Percentiles rank a stretch among this genome's conserved stretches.
Evolutionary conservation across 2,797 vertebrate species (phyloP).

Genomic region (Florisuga fusca): DNA sequence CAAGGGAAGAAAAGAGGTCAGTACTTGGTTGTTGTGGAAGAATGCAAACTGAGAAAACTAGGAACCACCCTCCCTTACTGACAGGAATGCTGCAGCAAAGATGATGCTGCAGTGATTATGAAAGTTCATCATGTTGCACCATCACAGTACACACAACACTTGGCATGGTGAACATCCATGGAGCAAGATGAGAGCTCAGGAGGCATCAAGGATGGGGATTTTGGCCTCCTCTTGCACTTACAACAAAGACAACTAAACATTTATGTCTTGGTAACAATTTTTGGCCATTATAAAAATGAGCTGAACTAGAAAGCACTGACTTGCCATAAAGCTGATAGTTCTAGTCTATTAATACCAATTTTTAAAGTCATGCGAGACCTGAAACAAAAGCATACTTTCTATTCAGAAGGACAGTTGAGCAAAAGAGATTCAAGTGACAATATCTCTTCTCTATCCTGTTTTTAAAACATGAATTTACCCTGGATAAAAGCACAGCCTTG

Average conservation of each 20-base stretch:
- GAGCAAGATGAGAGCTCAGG: not conserved
- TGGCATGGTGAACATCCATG: not conserved
- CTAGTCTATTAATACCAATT: slow-evolving; percentile 16
- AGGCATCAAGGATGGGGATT: not conserved
- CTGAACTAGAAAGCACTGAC: slow-evolving; percentile 43
- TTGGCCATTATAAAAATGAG: slow-evolving; percentile 28
- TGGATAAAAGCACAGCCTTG: not conserved
- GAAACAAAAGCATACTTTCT: not conserved
- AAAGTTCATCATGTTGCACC: not conserved
- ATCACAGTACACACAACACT: not conserved
- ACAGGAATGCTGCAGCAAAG: not conserved
- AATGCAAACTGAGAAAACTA: not conserved
- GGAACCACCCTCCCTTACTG: not conserved
- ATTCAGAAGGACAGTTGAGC: not conserved
- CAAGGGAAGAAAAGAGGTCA: not conserved
- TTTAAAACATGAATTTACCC: not conserved
- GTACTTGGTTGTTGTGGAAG: not conserved
- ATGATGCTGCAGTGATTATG: not conserved
- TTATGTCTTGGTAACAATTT: slow-evolving; percentile 16
- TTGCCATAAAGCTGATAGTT: not conserved
- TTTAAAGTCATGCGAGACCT: not conserved
- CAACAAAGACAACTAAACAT: slow-evolving; percentile 12
- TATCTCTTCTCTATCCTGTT: not conserved
- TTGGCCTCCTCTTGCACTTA: slow-evolving; percentile 10
- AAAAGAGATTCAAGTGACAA: not conserved